Percentiles rank a stretch among this genome's conserved stretches.
Evolutionary conservation across 2,888 invertebrate genomes (phyloP).

Genomic region (Argynnis bischoffii): DNA sequence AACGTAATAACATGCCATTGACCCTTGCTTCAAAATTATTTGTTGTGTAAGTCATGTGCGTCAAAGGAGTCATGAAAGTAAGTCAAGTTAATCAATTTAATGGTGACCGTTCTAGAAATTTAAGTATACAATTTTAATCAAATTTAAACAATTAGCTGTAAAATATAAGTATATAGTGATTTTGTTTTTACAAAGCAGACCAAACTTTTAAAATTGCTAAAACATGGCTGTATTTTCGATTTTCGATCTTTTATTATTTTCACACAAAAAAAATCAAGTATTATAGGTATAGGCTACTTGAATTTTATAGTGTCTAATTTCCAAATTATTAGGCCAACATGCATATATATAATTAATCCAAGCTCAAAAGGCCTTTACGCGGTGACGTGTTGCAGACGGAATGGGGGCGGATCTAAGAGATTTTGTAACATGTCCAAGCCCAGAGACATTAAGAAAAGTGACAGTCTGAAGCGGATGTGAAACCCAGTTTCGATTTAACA

Average conservation of each 20-base stretch:
- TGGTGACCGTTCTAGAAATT: not conserved
- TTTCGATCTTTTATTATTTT: too few relatives aligned
- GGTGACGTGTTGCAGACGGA: constrained; percentile 48
- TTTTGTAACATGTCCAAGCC: constrained; percentile 59
- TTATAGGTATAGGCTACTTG: too few relatives aligned
- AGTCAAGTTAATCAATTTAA: constrained; percentile 10
- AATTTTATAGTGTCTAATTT: too few relatives aligned
- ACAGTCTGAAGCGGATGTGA: constrained; percentile 52
- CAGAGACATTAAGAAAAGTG: constrained; percentile 54
- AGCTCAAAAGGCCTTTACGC: not conserved
- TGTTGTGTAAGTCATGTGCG: constrained; percentile 31
- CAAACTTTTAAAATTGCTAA: too few relatives aligned
- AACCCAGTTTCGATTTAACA: constrained; percentile 10
- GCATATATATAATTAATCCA: not conserved
- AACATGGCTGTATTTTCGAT: too few relatives aligned
- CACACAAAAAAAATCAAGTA: too few relatives aligned
- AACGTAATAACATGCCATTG: constrained; percentile 35
- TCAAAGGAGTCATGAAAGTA: constrained; percentile 19
- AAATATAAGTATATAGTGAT: too few relatives aligned
- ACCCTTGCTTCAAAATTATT: constrained; percentile 31
- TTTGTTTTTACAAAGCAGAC: too few relatives aligned
- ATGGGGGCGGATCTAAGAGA: constrained; percentile 56
- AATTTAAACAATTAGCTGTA: too few relatives aligned
- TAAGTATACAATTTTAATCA: not conserved
- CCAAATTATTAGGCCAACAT: not conserved